Evolutionary conservation across 2,113 vertebrate genomes (phyloP), one percentile per base, ranked within the genome.

Genomic region (Piliocolobus tephrosceles): DNA sequence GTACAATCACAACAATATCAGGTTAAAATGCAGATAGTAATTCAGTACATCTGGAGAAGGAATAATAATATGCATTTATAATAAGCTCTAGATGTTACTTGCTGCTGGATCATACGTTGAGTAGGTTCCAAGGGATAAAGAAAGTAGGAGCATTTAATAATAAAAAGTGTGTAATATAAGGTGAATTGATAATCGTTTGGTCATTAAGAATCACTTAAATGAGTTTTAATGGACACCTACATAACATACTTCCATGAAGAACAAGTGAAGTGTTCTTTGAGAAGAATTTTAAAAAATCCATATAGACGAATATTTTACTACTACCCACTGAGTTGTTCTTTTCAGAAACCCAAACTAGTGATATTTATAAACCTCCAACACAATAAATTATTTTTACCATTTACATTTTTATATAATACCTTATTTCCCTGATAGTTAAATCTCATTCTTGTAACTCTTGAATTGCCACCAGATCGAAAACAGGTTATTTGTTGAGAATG

Each of bases 341-440:
- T 90, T 94, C 35, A 91, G 80, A 96, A 92, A 82, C 23, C n/a
- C 45, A 89, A 88, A 66, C 22, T 40, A 91, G 50, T 81, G 18
- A 81, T 66, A 83, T n/a, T 86, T 75, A 86, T 27, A 75, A 86
- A 83, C 18, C 45, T 47, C 47, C 35, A 94, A 92, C 5, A 88
- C 5, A 88, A 93, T 47, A 30, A 93, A 93, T 23, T 8, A 6
- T 82, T 66, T 87, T 79, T 61, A 18, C 38, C 23, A 96, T 73
- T 90, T 61, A 82, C 10, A 91, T 13, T 96, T 90, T 57, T 96
- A 43, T 40, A 81, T 78, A 11, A 73, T 98, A 99, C 99, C 99
- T 99, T 99, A 98, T 99, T 99, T 97, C 99, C 99, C 98, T 99
- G 99, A 97, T 99, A 99, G 98, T 99, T 99, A 99, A 99, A 99